Evolutionary conservation across 2,797 vertebrate species (phyloP).

Genomic region (Spea hammondii): DNA sequence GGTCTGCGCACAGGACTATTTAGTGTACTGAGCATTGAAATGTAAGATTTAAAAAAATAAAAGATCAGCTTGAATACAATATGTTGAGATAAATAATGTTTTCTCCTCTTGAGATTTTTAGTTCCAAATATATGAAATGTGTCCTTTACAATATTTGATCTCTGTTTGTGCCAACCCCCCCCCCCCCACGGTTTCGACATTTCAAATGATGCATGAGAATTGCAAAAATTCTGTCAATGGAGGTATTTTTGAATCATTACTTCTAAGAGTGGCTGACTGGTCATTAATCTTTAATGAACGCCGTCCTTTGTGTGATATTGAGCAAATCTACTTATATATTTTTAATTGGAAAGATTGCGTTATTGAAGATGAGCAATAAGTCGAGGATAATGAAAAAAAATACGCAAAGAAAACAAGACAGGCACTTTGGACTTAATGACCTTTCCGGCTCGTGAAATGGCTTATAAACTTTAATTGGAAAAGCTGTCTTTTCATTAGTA

Average conservation of each 20-base stretch:
- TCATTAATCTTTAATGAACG: constrained; percentile 51
- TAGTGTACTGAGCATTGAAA: too few species aligned
- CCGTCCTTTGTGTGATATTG: constrained; percentile 51
- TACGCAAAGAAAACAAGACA: constrained; percentile 44
- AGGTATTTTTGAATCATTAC: constrained; percentile 40
- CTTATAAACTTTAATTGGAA: constrained; percentile 53
- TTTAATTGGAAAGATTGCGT: constrained; percentile 47
- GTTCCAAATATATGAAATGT: background rate
- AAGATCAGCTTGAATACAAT: too few species aligned
- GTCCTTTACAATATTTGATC: background rate
- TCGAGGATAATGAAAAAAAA: constrained; percentile 45
- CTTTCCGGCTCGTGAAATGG: constrained; percentile 43
- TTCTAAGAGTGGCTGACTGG: constrained; percentile 40
- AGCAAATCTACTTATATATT: constrained; percentile 47
- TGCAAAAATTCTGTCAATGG: constrained; percentile 40
- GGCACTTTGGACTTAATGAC: constrained; percentile 45
- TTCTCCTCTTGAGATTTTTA: too few species aligned
- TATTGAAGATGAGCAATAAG: constrained; percentile 49
- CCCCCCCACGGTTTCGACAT: background rate
- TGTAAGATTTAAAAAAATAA: too few species aligned
- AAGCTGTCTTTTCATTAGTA: constrained; percentile 51
- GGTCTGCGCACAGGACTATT: too few species aligned
- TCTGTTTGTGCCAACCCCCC: background rate
- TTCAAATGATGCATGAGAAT: constrained; percentile 1
- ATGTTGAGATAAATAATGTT: too few species aligned